Conservation (phyloP, 2,113 vertebrate genomes). For the Oreochromis spilurus region DNA sequence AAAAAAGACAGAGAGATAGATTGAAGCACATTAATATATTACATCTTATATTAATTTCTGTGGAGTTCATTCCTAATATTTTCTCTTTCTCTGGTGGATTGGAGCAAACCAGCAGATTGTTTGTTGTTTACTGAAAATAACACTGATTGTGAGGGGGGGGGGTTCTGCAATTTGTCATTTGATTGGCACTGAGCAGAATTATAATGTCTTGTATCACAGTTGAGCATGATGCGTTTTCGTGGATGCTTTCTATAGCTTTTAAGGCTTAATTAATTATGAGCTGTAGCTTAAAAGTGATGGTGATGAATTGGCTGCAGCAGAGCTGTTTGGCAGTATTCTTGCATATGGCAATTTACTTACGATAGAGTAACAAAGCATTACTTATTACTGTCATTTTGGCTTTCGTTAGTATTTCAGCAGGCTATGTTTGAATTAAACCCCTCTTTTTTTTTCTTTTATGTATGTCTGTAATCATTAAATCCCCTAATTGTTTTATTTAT, state of each 20-base stretch:
- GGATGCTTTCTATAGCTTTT: not conserved
- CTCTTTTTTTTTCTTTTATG: not conserved
- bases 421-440: not conserved
- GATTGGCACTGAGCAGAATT: not conserved
- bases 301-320: constrained; percentile 3
- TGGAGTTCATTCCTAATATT: not conserved
- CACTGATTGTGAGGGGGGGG: not conserved
- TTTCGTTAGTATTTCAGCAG: not conserved
- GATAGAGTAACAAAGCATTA: not conserved
- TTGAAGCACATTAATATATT: not conserved
- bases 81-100: not conserved
- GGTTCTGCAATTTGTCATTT: not conserved
- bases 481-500: not conserved
- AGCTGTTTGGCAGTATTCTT: not conserved
- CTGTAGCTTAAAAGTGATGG: not conserved
- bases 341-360: not conserved
- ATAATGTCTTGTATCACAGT: not conserved
- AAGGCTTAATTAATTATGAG: constrained; percentile 17
- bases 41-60: not conserved
- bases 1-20: not conserved
- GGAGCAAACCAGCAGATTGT: not conserved
- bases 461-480: not conserved
- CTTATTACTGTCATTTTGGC: not conserved
- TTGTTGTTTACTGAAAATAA: not conserved
- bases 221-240: not conserved